phyloP scores from a whole-genome alignment of 2,888 invertebrate species.

The Netelia melanura region DNA sequence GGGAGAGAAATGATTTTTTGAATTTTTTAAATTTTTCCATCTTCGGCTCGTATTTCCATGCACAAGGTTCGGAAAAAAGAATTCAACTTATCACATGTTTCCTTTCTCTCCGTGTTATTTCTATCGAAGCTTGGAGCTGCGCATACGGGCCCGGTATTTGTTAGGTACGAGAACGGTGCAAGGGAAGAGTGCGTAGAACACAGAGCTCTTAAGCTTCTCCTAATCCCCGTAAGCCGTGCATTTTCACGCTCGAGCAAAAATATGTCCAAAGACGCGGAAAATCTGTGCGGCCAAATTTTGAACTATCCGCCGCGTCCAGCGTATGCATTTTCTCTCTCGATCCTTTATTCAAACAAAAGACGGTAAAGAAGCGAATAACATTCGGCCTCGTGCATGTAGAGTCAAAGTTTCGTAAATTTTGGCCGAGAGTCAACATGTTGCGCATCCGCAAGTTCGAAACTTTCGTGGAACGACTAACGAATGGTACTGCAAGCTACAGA shows the following conservation, averaged over 20 bases:
- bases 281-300: neutral
- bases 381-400: no score
- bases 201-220: conserved; percentile 20
- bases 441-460: neutral
- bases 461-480: neutral
- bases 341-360: neutral
- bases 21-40: no score
- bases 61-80: no score
- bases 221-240: conserved; percentile 61
- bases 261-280: conserved; percentile 40
- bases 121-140: neutral
- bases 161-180: conserved; percentile 3
- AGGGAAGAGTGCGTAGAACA: neutral
- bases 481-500: no score
- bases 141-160: neutral
- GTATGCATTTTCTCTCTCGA: neutral
- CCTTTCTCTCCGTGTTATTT: neutral
- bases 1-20: no score
- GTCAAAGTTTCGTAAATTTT: neutral
- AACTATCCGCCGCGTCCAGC: neutral
- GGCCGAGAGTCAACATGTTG: neutral
- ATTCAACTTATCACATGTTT: neutral
- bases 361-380: neutral
- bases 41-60: no score
- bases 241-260: conserved; percentile 63